Conservation (phyloP, 2,888 invertebrate genomes). For the Blera fallax region DNA sequence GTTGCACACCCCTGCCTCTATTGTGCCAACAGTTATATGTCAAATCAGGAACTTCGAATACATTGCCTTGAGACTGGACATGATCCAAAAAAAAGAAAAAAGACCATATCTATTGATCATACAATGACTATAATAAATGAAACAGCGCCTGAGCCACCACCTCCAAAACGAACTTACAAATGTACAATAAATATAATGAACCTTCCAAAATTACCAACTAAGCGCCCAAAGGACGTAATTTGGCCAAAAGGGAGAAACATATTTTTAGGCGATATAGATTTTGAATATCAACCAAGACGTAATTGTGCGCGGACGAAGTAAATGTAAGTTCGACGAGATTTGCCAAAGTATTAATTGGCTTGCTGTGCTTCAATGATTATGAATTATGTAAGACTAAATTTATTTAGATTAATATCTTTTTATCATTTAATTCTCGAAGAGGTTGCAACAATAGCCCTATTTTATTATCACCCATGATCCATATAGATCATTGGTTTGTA, state of each 20-base stretch:
- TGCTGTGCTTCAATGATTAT: too few relatives aligned
- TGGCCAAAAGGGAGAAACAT: conserved; percentile 37
- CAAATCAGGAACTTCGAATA: conserved; percentile 35
- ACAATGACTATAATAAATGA: conserved; percentile 47
- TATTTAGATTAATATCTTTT: too few relatives aligned
- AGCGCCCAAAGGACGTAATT: conserved; percentile 8
- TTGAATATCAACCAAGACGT: conserved; percentile 21
- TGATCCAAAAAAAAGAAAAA: conserved; percentile 43
- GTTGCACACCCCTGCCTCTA: conserved; percentile 21
- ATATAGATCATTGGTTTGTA: too few relatives aligned
- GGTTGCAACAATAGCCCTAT: too few relatives aligned
- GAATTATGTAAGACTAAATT: too few relatives aligned
- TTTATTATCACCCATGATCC: too few relatives aligned
- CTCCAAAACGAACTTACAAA: conserved; percentile 39
- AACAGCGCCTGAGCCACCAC: conserved; percentile 8
- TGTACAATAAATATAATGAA: conserved; percentile 37
- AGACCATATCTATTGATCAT: conserved; percentile 42
- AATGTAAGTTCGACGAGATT: conserved; percentile 9
- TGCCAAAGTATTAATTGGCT: too few relatives aligned
- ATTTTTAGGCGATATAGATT: conserved; percentile 57
- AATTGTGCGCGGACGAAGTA: conserved; percentile 55
- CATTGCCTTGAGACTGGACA: conserved; percentile 52
- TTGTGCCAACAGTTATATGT: conserved; percentile 42
- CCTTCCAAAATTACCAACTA: conserved; percentile 26
- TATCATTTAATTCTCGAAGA: too few relatives aligned